Base-by-base conservation (phyloP, 2,888 invertebrate genomes). In the Pimpla rufipes region DNA sequence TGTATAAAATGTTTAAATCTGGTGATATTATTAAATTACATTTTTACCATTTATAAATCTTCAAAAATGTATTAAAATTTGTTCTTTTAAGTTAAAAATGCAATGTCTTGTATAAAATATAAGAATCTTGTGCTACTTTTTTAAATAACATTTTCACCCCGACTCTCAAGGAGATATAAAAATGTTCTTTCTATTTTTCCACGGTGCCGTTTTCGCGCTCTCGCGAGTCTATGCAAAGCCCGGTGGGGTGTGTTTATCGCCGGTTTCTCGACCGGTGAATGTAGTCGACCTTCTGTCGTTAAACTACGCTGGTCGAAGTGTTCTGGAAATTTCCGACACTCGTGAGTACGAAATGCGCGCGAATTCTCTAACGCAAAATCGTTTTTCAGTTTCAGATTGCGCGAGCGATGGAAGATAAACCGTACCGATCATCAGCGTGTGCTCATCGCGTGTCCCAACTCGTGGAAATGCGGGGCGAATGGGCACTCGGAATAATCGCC, bases 271-370 rank as follows among this genome's bases (percentile, higher is more conserved):
- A 21, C 67, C 77, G 85, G 92, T 91, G 92, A 92, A 92, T 92
- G 92, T 92, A 90, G 92, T 92, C 88, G 92, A 89, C 92, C 92
- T 92, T 92, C 91, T 79, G 62, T 70, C 59, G 66, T 62, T 62
- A 62, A 62, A 62, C 11, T 11, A 37, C 37, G 18, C 59, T 18
- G 10, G 29, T 5, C 3, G 29, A 2, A 62, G 18, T 18, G 0
- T 10, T 16, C 10, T 62, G 40, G 62, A 62, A 62, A 62, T 37
- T 62, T 37, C 62, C n/a, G 11, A 62, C 62, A n/a, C 37, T 37
- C 37, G 16, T 37, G 37, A 37, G 37, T 62, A 35, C 29, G 16
- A 62, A 37, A 40, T 2, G 5, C 18, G 37, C 62, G 16, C 16
- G 37, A 37, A 8, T 62, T 35, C 40, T 37, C 37, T 37, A 18